These are phyloP conservation scores for Cololabis saira DNA, from an alignment of 2,113 vertebrate genomes.

Conservation along the genomic window DNA sequence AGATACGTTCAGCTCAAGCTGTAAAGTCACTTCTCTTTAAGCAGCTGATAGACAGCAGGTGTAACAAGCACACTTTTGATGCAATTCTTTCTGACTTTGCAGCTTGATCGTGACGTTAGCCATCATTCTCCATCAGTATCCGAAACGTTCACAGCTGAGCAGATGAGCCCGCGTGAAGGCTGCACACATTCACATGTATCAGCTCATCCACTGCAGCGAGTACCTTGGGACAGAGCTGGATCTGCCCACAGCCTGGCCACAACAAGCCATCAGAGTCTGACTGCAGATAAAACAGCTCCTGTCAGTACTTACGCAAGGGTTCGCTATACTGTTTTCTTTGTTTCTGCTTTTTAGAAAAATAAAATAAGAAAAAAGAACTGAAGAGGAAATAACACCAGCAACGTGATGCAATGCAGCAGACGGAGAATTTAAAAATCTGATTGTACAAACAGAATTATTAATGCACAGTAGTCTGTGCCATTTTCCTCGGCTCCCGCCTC, in stretches of 20 bases:
- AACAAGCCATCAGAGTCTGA: slow-evolving; percentile 72
- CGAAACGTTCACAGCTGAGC: slow-evolving; percentile 51
- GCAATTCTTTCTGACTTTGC: slow-evolving; percentile 44
- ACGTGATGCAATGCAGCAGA: not conserved
- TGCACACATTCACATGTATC: slow-evolving; percentile 51
- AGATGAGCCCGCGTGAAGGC: slow-evolving; percentile 66
- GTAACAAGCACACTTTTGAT: not conserved
- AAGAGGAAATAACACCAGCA: not conserved
- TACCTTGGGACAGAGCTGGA: slow-evolving; percentile 73
- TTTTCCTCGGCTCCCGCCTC: too few species aligned
- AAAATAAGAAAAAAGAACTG: not conserved
- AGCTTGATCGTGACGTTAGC: slow-evolving; percentile 35
- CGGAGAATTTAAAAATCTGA: not conserved
- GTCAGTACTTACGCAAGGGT: slow-evolving; percentile 41
- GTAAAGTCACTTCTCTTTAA: slow-evolving; percentile 35
- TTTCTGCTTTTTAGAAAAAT: not conserved
- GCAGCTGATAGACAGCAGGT: not conserved
- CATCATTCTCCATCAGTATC: slow-evolving; percentile 3
- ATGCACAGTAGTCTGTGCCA: not conserved
- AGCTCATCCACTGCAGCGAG: slow-evolving; percentile 69
- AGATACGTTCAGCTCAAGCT: slow-evolving; percentile 41
- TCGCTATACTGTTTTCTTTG: not conserved
- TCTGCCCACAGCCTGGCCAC: slow-evolving; percentile 66
- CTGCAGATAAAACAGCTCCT: slow-evolving; percentile 64
- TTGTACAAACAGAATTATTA: not conserved